These are phyloP conservation scores for Cervus canadensis DNA, from an alignment of 2,113 vertebrate species.

Conservation along the genomic window DNA sequence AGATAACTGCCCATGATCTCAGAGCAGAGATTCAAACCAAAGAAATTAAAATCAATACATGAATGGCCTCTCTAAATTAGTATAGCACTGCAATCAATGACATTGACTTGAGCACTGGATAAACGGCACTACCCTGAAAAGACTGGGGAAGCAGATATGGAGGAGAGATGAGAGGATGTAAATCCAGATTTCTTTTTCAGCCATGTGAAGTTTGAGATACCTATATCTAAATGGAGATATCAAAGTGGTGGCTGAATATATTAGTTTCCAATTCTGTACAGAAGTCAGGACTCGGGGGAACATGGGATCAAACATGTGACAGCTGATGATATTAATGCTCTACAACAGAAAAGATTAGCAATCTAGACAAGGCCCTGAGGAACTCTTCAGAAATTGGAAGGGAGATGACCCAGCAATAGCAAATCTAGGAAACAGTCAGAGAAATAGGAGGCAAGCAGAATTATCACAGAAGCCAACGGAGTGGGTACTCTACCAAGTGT, in stretches of 20 bases:
- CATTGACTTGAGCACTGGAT: background rate
- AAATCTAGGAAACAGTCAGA: background rate
- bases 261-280: background rate
- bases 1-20: background rate
- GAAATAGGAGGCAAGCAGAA: background rate
- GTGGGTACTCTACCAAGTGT: background rate
- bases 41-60: background rate
- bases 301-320: background rate
- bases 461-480: background rate
- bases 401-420: background rate
- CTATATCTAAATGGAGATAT: background rate
- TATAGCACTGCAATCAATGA: background rate
- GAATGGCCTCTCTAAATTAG: background rate
- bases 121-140: background rate
- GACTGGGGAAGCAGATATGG: background rate
- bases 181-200: background rate
- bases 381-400: background rate
- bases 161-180: background rate
- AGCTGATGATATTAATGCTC: background rate
- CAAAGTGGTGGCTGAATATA: background rate
- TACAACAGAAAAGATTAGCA: background rate
- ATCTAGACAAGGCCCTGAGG: background rate
- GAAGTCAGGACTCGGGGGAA: background rate
- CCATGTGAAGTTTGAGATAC: background rate
- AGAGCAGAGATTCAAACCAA: background rate